Base-by-base conservation (phyloP, 2,797 vertebrate genomes). In the Brachymystax lenok region DNA sequence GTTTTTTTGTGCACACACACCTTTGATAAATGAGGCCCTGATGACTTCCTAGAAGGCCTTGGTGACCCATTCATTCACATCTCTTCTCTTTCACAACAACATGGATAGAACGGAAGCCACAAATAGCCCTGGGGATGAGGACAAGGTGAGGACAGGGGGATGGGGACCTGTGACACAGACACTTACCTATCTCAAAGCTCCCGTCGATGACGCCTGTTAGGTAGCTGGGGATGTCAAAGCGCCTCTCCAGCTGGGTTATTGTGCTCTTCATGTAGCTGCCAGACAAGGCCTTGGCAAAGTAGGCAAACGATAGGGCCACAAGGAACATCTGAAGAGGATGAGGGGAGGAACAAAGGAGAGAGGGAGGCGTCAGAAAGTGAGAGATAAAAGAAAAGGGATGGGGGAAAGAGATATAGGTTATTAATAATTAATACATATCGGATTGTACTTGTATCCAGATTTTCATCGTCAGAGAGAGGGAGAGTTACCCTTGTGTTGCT, bases 211-310 rank as follows among this genome's bases (percentile, higher is more conserved):
- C 86, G 63, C 97, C 97, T 70, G 93, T 91, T 5, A 91, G 81
- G 63, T 96, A 97, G 52, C 96, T 97, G 0, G 96, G 78, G 83
- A 97, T 91, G 83, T 94, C 96, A 82, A 98, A 98, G 86, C 96
- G 95, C 46, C 96, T 87, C 92, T 99, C 97, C 84, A 99, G 94
- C 82, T 98, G 97, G 40, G 96, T 97, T 91, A 97, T 93, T 80
- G 95, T 95, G 87, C 95, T 97, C 91, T 98, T 97, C 94, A 96
- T 96, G 73, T 95, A 96, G 0, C 93, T 82, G 61, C 86, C 96
- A 52, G 89, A 91, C 79, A 96, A 82, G 0, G 93, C 16, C 90
- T 96, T 98, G 3, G 93, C 91, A 80, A 97, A 95, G 84, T 92
- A 95, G 79, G 89, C 91, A 82, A 97, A 92, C 0, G 95, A 93